These are phyloP conservation scores for Sturnira hondurensis DNA, from an alignment of 2,113 vertebrate genomes.

Conservation along the genomic window DNA sequence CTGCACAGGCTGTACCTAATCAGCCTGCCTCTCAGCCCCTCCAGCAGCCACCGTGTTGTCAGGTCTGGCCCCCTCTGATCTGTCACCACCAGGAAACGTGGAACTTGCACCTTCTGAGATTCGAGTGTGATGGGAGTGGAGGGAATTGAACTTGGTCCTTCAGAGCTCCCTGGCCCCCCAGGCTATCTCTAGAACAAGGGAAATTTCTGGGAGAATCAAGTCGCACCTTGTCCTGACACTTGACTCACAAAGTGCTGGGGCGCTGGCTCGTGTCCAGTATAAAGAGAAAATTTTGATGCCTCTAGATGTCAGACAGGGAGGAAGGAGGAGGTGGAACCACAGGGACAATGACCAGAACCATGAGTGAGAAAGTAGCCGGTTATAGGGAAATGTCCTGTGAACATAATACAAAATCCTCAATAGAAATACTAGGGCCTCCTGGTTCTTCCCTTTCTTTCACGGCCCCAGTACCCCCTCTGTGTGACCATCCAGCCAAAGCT, in stretches of 20 bases:
- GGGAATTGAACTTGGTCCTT: conserved; percentile 79
- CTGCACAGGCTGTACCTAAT: conserved; percentile 53
- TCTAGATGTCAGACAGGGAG: conserved; percentile 69
- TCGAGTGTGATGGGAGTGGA: conserved; percentile 68
- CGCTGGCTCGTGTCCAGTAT: conserved; percentile 79
- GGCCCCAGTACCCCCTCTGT: neutral
- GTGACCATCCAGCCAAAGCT: neutral
- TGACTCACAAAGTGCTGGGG: conserved; percentile 84
- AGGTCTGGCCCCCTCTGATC: conserved; percentile 75
- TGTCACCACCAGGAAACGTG: conserved; percentile 79
- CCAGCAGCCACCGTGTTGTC: conserved; percentile 78
- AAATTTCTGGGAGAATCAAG: conserved; percentile 80
- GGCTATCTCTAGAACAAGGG: conserved; percentile 78
- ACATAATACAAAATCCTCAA: neutral
- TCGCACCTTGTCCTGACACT: conserved; percentile 84
- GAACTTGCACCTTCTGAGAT: conserved; percentile 76
- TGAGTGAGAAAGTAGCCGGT: neutral
- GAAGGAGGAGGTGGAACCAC: conserved; percentile 41
- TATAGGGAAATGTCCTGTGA: neutral
- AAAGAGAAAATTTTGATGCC: conserved; percentile 67
- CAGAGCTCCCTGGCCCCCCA: conserved; percentile 73
- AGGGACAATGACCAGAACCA: neutral
- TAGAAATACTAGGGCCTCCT: too few species aligned
- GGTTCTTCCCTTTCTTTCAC: neutral
- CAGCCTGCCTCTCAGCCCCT: conserved; percentile 76